phyloP scores from a whole-genome alignment of 1,140 invertebrate species.

The Laupala kohalensis region DNA sequence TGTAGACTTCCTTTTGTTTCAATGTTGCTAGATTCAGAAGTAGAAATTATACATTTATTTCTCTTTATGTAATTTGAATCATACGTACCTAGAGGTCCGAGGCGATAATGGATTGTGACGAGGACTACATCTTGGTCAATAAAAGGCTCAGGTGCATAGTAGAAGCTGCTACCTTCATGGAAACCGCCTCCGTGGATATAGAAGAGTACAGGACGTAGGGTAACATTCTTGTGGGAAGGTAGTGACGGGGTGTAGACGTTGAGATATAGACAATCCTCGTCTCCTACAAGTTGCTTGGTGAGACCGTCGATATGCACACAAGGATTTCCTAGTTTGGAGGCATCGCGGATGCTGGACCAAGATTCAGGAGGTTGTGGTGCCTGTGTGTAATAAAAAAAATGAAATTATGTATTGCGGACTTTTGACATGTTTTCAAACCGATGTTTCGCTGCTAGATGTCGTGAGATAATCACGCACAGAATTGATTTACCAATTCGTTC shows the following conservation, averaged over 20 bases:
- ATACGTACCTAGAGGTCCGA: background rate
- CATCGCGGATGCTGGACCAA: constrained; percentile 4
- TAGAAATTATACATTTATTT: no score
- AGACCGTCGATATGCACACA: constrained; percentile 1
- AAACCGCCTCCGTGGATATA: background rate
- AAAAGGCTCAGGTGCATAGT: background rate
- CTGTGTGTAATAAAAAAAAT: no score
- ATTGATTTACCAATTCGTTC: no score
- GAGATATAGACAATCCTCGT: constrained; percentile 5
- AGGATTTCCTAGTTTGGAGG: background rate
- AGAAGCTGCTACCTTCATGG: background rate
- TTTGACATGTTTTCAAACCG: no score
- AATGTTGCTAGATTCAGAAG: no score
- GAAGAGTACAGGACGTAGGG: background rate
- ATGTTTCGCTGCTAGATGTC: no score
- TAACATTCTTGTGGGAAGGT: background rate
- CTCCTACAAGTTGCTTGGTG: background rate
- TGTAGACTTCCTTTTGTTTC: no score
- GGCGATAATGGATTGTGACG: background rate
- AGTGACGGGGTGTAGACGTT: constrained; percentile 2
- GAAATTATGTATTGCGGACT: no score
- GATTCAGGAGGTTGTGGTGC: constrained; percentile 1
- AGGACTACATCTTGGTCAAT: background rate
- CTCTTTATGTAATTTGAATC: no score
- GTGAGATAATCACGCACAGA: no score